Base-by-base conservation (phyloP, 2,888 invertebrate genomes). In the Andrena minutula region DNA sequence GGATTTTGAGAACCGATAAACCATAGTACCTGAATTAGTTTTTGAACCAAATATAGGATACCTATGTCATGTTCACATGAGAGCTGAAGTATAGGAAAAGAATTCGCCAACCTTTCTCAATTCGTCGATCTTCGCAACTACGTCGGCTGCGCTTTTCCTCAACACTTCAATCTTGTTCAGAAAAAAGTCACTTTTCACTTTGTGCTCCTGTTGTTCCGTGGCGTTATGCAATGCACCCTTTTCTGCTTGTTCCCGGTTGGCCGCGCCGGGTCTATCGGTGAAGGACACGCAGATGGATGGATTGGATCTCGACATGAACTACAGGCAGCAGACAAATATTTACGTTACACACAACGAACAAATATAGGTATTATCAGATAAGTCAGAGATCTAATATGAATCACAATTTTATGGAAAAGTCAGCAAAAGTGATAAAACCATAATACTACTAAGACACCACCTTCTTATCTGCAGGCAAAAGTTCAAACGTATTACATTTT, bases 241-340 rank as follows among this genome's bases (percentile, higher is more conserved):
- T 30, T 49, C n/a, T 5, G 20, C 20, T 63, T 72, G 47, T 8
- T 79, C 68, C 7, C 82, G 78, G 28, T 85, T 47, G 30, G 85
- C 88, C 8, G 89, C 88, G 12, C 84, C 84, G 20, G 85, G 85
- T 85, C 84, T 82, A 10, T 66, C 41, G n/a, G 84, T 49, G 7
- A 47, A 56, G 12, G 7, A 61, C 23, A 69, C n/a, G 32, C 53
- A 51, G 8, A 74, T 80, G 5, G 28, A 2, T 16, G 77, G 77
- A 47, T 49, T 77, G 2, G 84, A 84, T 16, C 23, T 71, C 47
- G 84, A 80, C 2, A 80, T 65, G 12, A 47, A 66, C 84, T 84
- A n/a, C 10, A 35, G 47, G 32, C 23, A 35, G n/a, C 16, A 51
- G 8, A 47, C 35, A 58, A 53, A 8, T 20, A 56, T 2, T 58